Evolutionary conservation across 2,113 vertebrate species (phyloP).

Genomic region (Carettochelys insculpta): DNA sequence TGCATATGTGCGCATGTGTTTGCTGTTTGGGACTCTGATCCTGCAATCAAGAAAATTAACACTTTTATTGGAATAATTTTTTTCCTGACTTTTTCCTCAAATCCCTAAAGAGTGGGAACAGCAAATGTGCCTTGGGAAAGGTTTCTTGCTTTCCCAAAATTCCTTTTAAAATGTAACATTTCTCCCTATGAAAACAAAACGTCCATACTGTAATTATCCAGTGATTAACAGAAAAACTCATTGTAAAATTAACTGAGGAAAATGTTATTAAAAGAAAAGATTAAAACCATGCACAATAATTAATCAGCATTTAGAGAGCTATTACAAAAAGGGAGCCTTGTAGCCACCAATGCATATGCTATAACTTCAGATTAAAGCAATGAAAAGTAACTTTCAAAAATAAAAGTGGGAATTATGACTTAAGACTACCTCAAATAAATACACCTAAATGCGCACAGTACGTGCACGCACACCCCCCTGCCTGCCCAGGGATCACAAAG

Average conservation of each 20-base stretch:
- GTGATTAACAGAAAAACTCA: background rate
- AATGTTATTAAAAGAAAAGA: background rate
- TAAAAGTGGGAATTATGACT: background rate
- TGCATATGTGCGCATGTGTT: no score
- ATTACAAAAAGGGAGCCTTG: background rate
- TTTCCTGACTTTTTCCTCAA: no score
- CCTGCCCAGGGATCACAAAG: no score
- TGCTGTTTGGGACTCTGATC: background rate
- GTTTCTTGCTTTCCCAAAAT: background rate
- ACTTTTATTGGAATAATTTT: background rate
- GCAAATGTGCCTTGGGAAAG: no score
- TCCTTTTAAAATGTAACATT: background rate
- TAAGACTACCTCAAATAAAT: accelerated
- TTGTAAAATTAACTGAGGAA: background rate
- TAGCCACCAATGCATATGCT: background rate
- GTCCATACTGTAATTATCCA: background rate
- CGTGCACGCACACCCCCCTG: accelerated
- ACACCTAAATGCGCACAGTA: background rate
- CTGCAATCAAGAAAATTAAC: background rate
- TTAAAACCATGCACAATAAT: no score
- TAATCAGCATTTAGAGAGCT: background rate
- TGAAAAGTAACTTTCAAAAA: background rate
- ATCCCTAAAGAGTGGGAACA: no score
- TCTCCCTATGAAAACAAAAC: background rate
- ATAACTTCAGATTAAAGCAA: background rate